phyloP scores from a whole-genome alignment of 2,113 vertebrate species.

The Hemibagrus wyckioides region DNA sequence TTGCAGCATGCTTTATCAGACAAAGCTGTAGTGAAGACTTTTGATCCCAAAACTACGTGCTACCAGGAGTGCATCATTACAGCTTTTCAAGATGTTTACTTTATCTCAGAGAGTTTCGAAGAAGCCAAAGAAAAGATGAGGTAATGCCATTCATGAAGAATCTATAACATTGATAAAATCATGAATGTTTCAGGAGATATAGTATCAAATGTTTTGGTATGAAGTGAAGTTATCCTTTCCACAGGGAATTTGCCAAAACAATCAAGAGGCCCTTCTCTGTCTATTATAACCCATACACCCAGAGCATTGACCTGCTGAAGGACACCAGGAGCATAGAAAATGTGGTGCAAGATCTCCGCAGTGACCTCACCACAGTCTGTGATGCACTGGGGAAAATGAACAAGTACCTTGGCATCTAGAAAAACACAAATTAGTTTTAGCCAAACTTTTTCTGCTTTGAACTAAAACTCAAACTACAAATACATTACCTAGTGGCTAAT shows the following conservation, averaged over 20 bases:
- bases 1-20: slow-evolving; percentile 87
- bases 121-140: slow-evolving; percentile 94
- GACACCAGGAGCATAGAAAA: slow-evolving; percentile 93
- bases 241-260: slow-evolving; percentile 93
- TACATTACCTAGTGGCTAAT: slow-evolving; percentile 14
- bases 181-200: background rate
- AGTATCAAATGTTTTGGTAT: background rate
- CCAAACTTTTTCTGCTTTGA: background rate
- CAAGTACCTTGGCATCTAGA: slow-evolving; percentile 92
- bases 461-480: background rate
- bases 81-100: slow-evolving; percentile 88
- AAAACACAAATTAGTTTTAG: background rate
- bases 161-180: background rate
- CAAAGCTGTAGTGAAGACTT: slow-evolving; percentile 83
- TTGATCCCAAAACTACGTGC: slow-evolving; percentile 88
- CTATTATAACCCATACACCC: slow-evolving; percentile 97
- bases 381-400: slow-evolving; percentile 98
- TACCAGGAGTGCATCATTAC: slow-evolving; percentile 89
- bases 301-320: slow-evolving; percentile 93
- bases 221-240: slow-evolving; percentile 42
- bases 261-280: slow-evolving; percentile 95
- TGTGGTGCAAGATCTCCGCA: slow-evolving; percentile 93
- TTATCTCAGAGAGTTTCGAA: slow-evolving; percentile 91
- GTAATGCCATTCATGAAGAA: slow-evolving; percentile 59
- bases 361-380: slow-evolving; percentile 93